These are phyloP conservation scores for Asteroscopus sphinx DNA, from an alignment of 2,888 invertebrate species.

Conservation along the genomic window DNA sequence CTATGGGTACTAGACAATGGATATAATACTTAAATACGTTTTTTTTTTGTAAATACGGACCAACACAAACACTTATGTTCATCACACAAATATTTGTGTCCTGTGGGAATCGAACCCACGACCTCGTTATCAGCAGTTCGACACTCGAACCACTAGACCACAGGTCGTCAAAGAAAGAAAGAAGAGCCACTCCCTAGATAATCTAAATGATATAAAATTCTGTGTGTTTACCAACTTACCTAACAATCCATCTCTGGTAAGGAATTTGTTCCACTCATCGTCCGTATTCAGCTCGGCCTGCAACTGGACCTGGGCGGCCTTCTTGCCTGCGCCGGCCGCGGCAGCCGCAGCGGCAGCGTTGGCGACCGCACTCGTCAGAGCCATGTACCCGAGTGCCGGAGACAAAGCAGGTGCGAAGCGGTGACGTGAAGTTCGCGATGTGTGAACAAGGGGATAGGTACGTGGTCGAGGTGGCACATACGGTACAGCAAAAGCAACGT, in stretches of 20 bases:
- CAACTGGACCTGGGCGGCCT: conserved; percentile 93
- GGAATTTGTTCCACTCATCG: conserved; percentile 95
- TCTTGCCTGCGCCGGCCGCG: conserved; percentile 91
- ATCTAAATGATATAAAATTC: too few relatives aligned
- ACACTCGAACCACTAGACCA: too few relatives aligned
- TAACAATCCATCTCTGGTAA: conserved; percentile 93
- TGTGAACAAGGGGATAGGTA: conserved; percentile 17
- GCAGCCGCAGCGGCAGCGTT: conserved; percentile 80
- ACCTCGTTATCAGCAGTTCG: too few relatives aligned
- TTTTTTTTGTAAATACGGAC: too few relatives aligned
- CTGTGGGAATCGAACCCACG: too few relatives aligned
- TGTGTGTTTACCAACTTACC: conserved; percentile 83
- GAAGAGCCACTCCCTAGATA: too few relatives aligned
- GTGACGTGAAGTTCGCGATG: conserved; percentile 22
- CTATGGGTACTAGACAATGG: too few relatives aligned
- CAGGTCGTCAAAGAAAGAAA: too few relatives aligned
- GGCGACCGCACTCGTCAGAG: conserved; percentile 83
- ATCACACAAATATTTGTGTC: too few relatives aligned
- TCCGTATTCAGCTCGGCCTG: conserved; percentile 95
- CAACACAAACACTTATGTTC: too few relatives aligned
- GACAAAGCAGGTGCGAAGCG: conserved; percentile 5
- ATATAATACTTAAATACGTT: too few relatives aligned
- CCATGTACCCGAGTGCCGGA: conserved; percentile 72
- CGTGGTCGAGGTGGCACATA: conserved; percentile 23
- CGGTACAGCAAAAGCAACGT: not conserved